Evolutionary conservation across 1,140 invertebrate genomes (phyloP).

Genomic region (Bombyx mandarina): DNA sequence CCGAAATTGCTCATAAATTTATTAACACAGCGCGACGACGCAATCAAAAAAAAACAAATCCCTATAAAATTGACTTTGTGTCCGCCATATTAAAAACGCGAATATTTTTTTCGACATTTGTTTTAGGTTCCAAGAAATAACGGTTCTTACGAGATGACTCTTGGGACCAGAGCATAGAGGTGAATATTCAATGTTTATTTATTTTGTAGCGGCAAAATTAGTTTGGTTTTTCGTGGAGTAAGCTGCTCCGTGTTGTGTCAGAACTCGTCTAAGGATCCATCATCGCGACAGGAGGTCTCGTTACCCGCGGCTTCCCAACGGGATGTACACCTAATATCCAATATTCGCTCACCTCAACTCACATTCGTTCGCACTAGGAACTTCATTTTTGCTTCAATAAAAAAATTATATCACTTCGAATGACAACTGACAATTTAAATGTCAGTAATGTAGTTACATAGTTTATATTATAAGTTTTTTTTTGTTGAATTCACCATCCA

Average conservation of each 20-base stretch:
- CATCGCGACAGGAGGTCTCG: conserved; percentile 53
- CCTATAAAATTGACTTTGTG: conserved; percentile 34
- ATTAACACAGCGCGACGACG: conserved; percentile 27
- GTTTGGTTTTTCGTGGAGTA: conserved; percentile 19
- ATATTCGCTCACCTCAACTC: conserved; percentile 31
- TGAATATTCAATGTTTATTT: conserved; percentile 6
- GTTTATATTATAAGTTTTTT: too few species aligned
- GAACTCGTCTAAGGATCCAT: conserved; percentile 39
- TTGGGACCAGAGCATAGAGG: conserved; percentile 11
- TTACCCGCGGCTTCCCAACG: conserved; percentile 22
- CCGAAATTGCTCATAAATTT: conserved; percentile 36
- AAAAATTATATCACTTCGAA: too few species aligned
- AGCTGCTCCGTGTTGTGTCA: conserved; percentile 28
- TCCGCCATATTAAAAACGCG: conserved; percentile 47
- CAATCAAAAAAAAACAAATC: conserved; percentile 20
- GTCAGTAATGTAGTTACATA: too few species aligned
- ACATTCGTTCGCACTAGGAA: conserved; percentile 13
- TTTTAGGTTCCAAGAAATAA: conserved; percentile 1
- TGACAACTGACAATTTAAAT: too few species aligned
- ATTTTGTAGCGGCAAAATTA: conserved; percentile 4
- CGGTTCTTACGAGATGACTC: background rate
- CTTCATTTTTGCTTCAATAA: conserved; percentile 4
- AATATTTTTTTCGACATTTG: background rate
- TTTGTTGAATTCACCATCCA: too few species aligned
- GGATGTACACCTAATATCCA: conserved; percentile 34